A percentile compares a stretch with the other conserved stretches of the same genome.
phyloP scores from a whole-genome alignment of 1,140 invertebrate species.

The Neuroterus valhalla region DNA sequence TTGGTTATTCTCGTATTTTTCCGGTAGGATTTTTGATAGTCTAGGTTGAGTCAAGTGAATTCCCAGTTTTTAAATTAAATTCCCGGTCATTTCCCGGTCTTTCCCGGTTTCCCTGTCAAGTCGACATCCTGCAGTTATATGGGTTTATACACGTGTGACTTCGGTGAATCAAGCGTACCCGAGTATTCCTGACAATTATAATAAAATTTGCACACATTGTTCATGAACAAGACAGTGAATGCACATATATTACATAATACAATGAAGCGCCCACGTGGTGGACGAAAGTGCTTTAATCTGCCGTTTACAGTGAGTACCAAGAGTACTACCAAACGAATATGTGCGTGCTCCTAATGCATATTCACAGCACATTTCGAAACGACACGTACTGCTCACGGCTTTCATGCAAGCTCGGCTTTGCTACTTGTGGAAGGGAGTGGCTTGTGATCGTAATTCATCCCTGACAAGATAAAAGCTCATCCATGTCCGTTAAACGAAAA shows the following conservation, averaged over 20 bases:
- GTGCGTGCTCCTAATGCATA: conserved; percentile 33
- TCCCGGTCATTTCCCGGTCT: no score
- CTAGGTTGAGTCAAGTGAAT: no score
- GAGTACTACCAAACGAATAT: conserved; percentile 13
- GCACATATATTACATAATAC: conserved; percentile 47
- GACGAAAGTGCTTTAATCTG: conserved; percentile 49
- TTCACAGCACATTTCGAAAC: conserved; percentile 41
- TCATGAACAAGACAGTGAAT: conserved; percentile 40
- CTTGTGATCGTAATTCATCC: conserved; percentile 15
- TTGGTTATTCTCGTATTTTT: no score
- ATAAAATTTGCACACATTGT: conserved; percentile 38
- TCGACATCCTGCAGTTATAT: no score
- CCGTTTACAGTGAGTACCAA: conserved; percentile 37
- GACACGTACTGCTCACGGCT: conserved; percentile 14
- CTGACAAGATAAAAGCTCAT: conserved; percentile 30
- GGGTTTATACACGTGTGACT: no score
- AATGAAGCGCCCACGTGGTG: conserved; percentile 50
- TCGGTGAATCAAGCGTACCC: no score
- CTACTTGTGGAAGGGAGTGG: conserved; percentile 19
- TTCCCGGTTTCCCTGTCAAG: no score
- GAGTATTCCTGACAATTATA: conserved; percentile 22
- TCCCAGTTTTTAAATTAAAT: no score
- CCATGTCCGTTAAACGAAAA: conserved; percentile 20
- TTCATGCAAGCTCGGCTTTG: background rate
- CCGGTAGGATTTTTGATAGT: no score